Percentiles rank a stretch among this genome's conserved stretches.
These are phyloP conservation scores for Ennomos quercinarius DNA, from an alignment of 2,888 invertebrate species.

Conservation along the genomic window DNA sequence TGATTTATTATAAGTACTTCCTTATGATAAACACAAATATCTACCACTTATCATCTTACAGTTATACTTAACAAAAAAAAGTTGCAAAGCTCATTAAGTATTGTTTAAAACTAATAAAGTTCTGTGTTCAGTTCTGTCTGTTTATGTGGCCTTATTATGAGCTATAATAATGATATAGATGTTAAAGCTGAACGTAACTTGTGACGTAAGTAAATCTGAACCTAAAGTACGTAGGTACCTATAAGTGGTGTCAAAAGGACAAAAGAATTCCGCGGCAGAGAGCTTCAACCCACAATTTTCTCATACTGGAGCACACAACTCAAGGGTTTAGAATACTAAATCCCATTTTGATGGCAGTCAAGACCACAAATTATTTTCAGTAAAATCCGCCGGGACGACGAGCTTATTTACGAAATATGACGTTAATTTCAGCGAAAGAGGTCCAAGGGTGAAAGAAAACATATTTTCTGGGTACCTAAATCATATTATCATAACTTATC, in stretches of 20 bases:
- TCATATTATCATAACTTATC: neutral
- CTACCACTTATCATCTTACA: too few species aligned
- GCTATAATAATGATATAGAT: neutral
- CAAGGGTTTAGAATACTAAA: slow-evolving; percentile 31
- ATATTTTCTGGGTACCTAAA: too few species aligned
- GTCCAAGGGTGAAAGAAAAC: too few species aligned
- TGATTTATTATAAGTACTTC: too few species aligned
- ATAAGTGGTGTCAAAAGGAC: slow-evolving; percentile 19
- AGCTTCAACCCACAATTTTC: slow-evolving; percentile 22
- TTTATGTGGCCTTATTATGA: too few species aligned
- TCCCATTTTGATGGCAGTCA: slow-evolving; percentile 30
- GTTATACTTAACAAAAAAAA: too few species aligned
- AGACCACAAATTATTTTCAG: slow-evolving; percentile 31
- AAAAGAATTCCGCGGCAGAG: slow-evolving; percentile 15
- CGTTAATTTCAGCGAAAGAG: neutral
- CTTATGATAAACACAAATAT: too few species aligned
- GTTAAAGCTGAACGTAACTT: neutral
- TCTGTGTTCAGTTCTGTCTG: too few species aligned
- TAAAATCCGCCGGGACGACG: neutral
- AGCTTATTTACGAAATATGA: slow-evolving; percentile 11
- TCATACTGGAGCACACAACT: slow-evolving; percentile 23
- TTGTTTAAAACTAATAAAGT: too few species aligned
- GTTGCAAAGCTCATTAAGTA: too few species aligned
- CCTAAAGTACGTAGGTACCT: slow-evolving; percentile 3
- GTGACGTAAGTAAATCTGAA: slow-evolving; percentile 5